phyloP scores from a whole-genome alignment of 2,888 invertebrate species.

The Cantharis rufa region DNA sequence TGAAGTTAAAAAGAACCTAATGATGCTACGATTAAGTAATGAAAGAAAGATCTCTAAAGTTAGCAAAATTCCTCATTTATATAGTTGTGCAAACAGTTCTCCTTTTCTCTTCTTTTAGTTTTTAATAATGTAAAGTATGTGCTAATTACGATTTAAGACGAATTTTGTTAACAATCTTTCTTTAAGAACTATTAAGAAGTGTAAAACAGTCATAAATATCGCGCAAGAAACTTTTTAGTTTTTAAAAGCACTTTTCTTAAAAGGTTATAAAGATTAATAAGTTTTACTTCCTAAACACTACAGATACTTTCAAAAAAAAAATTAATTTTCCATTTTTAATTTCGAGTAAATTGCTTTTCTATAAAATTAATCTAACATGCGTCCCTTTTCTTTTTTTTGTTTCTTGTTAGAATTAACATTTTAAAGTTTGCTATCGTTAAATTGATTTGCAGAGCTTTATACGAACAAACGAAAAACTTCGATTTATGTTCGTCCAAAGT shows the following conservation, averaged over 20 bases:
- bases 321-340: neutral
- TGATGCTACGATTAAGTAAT: constrained; percentile 45
- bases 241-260: neutral
- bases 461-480: constrained; percentile 8
- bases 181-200: neutral
- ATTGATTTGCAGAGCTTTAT: constrained; percentile 13
- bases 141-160: neutral
- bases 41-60: constrained; percentile 19
- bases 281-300: neutral
- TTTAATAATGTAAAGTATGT: neutral
- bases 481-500: constrained; percentile 7
- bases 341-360: neutral
- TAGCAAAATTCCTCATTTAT: constrained; percentile 14
- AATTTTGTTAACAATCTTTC: neutral
- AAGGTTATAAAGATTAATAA: neutral
- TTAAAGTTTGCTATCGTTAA: constrained; percentile 10
- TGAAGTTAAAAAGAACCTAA: constrained; percentile 45
- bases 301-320: neutral
- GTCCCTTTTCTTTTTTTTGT: neutral
- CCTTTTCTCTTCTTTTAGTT: neutral
- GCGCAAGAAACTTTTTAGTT: neutral
- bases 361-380: neutral
- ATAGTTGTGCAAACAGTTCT: constrained; percentile 11
- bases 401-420: constrained; percentile 14
- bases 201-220: neutral